phyloP scores from a whole-genome alignment of 2,113 vertebrate genomes.

The Mobula hypostoma region DNA sequence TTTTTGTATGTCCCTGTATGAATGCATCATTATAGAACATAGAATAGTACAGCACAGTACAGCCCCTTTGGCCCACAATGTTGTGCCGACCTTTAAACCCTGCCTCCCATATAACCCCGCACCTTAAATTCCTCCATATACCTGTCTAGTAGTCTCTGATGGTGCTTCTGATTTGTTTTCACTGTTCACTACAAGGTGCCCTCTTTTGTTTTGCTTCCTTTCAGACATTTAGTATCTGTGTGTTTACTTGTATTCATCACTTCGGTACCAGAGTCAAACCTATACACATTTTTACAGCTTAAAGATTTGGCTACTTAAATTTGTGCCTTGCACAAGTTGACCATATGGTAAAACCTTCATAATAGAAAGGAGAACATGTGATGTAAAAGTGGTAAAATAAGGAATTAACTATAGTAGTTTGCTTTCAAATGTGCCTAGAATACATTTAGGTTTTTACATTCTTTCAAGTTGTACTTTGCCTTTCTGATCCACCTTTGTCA shows the following conservation, averaged over 20 bases:
- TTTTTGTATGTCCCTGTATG: neutral
- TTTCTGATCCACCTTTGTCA: neutral
- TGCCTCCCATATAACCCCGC: too few relatives aligned
- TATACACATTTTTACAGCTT: neutral
- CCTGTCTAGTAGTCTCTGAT: too few relatives aligned
- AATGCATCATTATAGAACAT: neutral
- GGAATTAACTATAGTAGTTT: neutral
- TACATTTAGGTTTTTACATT: neutral
- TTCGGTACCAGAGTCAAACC: neutral
- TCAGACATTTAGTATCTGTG: neutral
- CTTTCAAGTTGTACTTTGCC: neutral
- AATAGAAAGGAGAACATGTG: neutral
- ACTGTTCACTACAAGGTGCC: neutral
- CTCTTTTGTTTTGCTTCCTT: neutral
- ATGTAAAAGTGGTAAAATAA: neutral
- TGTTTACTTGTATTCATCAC: neutral
- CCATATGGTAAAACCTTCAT: neutral
- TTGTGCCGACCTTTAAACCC: too few relatives aligned
- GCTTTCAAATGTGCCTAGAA: neutral
- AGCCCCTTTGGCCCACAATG: too few relatives aligned
- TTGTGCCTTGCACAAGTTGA: neutral
- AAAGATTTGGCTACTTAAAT: neutral
- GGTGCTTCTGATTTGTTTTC: neutral
- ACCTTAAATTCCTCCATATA: too few relatives aligned
- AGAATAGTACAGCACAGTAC: too few relatives aligned